A percentile compares a stretch with the other conserved stretches of the same genome.
Evolutionary conservation across 2,113 vertebrate genomes (phyloP).

Genomic region (Gallinago jamesoni): DNA sequence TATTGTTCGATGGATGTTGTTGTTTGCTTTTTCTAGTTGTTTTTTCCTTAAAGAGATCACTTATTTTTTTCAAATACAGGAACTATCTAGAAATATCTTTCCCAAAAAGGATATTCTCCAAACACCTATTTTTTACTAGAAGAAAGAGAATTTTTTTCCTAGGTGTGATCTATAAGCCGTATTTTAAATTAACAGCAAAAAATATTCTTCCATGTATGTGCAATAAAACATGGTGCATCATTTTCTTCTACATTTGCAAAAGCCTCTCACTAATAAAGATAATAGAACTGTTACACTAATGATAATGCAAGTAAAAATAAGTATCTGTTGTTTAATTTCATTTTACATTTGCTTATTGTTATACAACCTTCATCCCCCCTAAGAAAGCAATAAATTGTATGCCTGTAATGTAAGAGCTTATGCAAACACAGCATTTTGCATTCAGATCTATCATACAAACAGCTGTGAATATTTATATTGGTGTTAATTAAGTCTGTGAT

Average conservation of each 20-base stretch:
- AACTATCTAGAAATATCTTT: background rate
- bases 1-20: background rate
- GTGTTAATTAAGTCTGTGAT: conserved; percentile 42
- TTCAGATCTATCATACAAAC: conserved; percentile 14
- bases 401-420: background rate
- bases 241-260: background rate
- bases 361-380: background rate
- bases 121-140: background rate
- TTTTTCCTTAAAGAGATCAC: background rate
- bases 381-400: background rate
- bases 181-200: background rate
- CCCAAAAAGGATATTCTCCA: rapidly evolving
- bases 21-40: background rate
- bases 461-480: conserved; percentile 49
- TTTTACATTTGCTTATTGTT: background rate
- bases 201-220: background rate
- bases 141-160: background rate
- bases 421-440: conserved; percentile 20
- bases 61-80: background rate
- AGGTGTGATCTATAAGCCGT: rapidly evolving
- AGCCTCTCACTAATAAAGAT: background rate
- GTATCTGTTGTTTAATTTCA: background rate
- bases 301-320: background rate
- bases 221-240: background rate
- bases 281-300: background rate